These are phyloP conservation scores for Lineus longissimus DNA, from an alignment of 1,140 invertebrate species.

Conservation along the genomic window DNA sequence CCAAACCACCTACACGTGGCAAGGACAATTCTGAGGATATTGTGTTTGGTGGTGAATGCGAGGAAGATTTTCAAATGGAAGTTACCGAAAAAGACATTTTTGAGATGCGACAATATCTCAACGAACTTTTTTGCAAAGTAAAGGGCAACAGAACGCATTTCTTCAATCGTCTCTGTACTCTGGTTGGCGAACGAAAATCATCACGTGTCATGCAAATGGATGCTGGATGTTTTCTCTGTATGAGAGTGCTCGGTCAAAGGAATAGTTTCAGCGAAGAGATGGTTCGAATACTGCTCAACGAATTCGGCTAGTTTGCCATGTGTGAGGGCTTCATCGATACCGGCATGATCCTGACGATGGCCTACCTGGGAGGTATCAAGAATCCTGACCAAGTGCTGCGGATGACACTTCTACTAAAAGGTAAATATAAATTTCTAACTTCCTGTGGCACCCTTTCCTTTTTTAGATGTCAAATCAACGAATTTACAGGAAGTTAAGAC, in stretches of 20 bases:
- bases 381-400: neutral
- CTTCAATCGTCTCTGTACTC: neutral
- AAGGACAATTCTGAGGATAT: no score
- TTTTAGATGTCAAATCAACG: no score
- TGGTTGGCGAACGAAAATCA: neutral
- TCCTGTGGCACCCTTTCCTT: no score
- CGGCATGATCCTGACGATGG: neutral
- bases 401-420: conserved; percentile 4
- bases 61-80: neutral
- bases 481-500: no score
- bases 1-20: neutral
- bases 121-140: neutral
- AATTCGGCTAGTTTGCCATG: neutral
- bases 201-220: neutral
- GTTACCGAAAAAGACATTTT: neutral
- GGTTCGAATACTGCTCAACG: neutral
- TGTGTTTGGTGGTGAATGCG: no score
- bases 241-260: neutral
- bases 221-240: neutral
- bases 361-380: neutral
- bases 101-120: neutral
- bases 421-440: conserved; percentile 1
- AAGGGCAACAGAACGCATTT: neutral
- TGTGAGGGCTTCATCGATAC: neutral
- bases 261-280: neutral